Conservation (phyloP, 2,113 vertebrate species). For the Donacobius atricapilla region DNA sequence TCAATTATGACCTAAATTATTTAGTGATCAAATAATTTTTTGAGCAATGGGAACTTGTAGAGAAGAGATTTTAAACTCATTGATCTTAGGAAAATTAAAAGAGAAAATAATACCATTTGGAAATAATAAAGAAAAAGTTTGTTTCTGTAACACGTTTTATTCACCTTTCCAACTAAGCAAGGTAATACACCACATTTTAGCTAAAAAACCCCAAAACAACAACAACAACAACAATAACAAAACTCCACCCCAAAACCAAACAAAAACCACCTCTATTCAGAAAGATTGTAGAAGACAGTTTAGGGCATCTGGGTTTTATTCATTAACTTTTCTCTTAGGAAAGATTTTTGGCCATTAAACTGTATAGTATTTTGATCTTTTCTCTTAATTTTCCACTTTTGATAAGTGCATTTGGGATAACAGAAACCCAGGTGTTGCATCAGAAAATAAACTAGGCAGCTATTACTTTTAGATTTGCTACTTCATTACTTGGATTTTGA, state of each 20-base stretch:
- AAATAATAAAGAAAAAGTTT: background rate
- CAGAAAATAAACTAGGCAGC: background rate
- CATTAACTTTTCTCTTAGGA: background rate
- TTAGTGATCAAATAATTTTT: background rate
- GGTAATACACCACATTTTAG: background rate
- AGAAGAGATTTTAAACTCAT: background rate
- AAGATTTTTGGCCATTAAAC: background rate
- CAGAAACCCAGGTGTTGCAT: background rate
- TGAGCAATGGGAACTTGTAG: background rate
- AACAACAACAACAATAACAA: background rate
- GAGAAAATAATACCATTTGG: background rate
- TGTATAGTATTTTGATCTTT: background rate
- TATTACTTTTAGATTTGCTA: background rate
- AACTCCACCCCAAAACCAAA: too few species aligned
- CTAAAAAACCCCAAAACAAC: background rate
- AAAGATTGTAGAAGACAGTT: background rate
- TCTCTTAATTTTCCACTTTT: background rate
- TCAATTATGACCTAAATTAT: background rate
- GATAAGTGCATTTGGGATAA: background rate
- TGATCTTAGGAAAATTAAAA: background rate
- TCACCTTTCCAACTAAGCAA: background rate
- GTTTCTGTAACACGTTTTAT: background rate
- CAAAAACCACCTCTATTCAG: background rate
- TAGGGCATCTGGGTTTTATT: background rate
- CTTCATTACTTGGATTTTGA: background rate